Percentiles rank a stretch among this genome's conserved stretches.
Evolutionary conservation across 2,797 vertebrate species (phyloP).

Genomic region (Ispidina picta): DNA sequence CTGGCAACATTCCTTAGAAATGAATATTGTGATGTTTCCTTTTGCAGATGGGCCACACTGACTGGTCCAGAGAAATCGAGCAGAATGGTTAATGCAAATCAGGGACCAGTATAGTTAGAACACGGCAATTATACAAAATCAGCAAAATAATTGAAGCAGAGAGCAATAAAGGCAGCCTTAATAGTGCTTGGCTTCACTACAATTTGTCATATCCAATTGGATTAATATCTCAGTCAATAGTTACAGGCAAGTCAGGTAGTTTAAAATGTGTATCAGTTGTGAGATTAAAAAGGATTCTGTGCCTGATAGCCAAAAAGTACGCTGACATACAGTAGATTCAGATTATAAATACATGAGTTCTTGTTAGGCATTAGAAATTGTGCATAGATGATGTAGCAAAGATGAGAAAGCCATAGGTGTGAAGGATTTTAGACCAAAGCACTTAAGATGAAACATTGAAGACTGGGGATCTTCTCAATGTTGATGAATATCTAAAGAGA

Average conservation of each 20-base stretch:
- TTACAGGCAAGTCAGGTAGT: slow-evolving; percentile 27
- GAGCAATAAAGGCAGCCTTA: slow-evolving; percentile 18
- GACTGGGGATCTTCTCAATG: background rate
- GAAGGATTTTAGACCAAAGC: background rate
- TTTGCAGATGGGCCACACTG: background rate
- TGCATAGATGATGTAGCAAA: background rate
- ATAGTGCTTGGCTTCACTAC: background rate
- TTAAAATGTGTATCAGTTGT: background rate
- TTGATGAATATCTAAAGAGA: background rate
- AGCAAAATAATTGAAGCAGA: slow-evolving; percentile 18
- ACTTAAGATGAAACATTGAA: background rate
- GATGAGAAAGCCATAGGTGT: background rate
- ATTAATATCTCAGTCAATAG: slow-evolving; percentile 7
- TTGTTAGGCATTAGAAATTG: background rate
- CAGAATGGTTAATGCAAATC: background rate
- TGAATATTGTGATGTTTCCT: background rate
- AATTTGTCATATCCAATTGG: slow-evolving; percentile 7
- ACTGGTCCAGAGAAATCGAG: background rate
- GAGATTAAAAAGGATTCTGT: background rate
- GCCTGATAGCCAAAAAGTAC: background rate
- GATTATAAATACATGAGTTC: background rate
- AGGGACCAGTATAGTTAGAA: background rate
- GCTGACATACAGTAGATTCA: background rate
- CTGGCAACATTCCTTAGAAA: background rate
- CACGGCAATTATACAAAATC: slow-evolving; percentile 10